Evolutionary conservation across 2,888 invertebrate species (phyloP), one percentile per base, ranked within the genome.

Genomic region (Meliscaeva auricollis): DNA sequence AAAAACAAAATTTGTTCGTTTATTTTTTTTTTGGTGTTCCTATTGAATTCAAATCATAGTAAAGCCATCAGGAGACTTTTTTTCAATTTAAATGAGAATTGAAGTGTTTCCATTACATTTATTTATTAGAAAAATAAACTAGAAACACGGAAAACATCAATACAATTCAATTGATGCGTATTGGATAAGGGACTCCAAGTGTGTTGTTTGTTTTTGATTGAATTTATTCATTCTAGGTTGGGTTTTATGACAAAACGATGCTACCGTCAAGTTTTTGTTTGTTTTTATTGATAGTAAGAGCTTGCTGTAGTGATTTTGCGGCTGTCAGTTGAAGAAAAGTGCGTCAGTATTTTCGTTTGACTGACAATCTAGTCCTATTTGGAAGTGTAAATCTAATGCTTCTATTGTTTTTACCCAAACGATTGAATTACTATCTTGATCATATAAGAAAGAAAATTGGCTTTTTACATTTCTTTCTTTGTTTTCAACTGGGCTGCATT

Each of bases 61-160:
- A 32, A 64, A 64, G 11, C 30, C 11, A 46, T 17, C 7, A 35
- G 35, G 35, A 22, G 22, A 38, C 48, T 30, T 64, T 30, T 64
- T 35, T 66, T 35, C 8, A 66, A 66, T 48, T 50, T 35, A 22
- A 50, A 35, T 46, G 11, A 30, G 17, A 44, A 50, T 50, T 50
- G 22, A 66, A 50, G 48, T 66, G 66, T 35, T 50, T 50, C 22
- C 35, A 50, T 64, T 30, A 11, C 30, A 46, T 66, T 50, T 35
- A 38, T 38, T 66, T 64, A 32, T 13, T 7, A 15, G 1, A 11
- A 30, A 44, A 62, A n/a, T 11, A 50, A 46, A 46, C 17, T 32
- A 3, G 2, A 11, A 30, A 0, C 1, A 1, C 1, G 4, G 9
- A 7, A 58, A 17, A 46, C 44, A 46, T 44, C 15, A 32, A 32